Base-by-base conservation (phyloP, 2,113 vertebrate species). In the Platysteira castanea region DNA sequence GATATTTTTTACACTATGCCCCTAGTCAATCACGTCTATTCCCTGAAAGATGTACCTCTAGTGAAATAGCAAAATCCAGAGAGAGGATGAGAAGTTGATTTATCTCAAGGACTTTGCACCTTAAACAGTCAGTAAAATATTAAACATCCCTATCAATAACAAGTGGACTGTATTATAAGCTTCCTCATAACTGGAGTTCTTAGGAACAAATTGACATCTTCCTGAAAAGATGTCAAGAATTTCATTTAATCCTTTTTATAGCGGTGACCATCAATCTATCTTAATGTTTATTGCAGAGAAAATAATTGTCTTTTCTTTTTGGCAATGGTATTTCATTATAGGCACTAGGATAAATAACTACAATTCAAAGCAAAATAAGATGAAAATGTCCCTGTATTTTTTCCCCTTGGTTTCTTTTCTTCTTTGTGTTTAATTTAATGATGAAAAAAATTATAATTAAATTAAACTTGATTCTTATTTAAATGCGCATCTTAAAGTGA, bases 391-490 rank as follows among this genome's bases (percentile, higher is more conserved):
- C 41, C 76, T 68, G 35, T 24, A 41, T 68, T 84, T 89, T 91
- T 90, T 4, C 27, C 53, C 41, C 9, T 28, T 49, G 49, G 13
- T 91, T 92, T 92, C 77, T 84, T 94, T 92, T 95, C 59, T 93
- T 92, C 67, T 90, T 82, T 1, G 28, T 84, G 56, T 54, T 90
- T 92, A 96, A 97, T 92, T 92, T 86, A 8, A 90, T 71, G 64
- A 94, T 93, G 79, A 86, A 96, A 90, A 93, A 93, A 2, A 6
- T 37, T 79, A 79, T 90, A 89, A 95, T 94, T 94, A 97, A 97
- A 97, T 97, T 98, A 97, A 96, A 80, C 82, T 93, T 49, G 46
- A 95, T 94, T 96, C 96, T 96, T 41, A 92, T 97, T 97, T 97
- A 95, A 97, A 96, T 96, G 92, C 50, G 31, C 90, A 95, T 97